Evolutionary conservation across 2,888 invertebrate species (phyloP), one percentile per base, ranked within the genome.

Genomic region (Mermis nigrescens): DNA sequence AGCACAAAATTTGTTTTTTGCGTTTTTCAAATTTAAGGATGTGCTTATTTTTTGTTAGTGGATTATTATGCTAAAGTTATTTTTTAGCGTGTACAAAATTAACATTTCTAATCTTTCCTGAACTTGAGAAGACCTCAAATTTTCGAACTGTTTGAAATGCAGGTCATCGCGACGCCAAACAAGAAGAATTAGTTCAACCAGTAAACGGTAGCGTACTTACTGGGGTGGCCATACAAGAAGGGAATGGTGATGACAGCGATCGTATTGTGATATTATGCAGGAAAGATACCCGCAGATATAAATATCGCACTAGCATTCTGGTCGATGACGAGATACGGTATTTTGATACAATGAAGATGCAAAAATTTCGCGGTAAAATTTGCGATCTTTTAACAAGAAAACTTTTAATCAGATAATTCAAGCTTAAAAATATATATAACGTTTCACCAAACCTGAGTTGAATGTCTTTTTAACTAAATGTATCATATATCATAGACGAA

Each of bases 151-250:
- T n/a, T n/a, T n/a, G n/a, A n/a, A 48, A n/a, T 48, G 12, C 54
- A 53, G 54, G 54, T 51, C 68, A 66, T 22, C 61, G 65, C 24
- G 67, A 68, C 59, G 63, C 69, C 19, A 62, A 65, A 1, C 71
- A 71, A 59, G 64, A 64, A 31, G 66, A 70, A 31, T 63, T 71
- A 29, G 71, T 71, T 1, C 69, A 69, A 55, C 71, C 71, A 3
- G 66, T 67, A 19, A 71, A 72, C 58, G 68, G 65, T 19, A 69
- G 70, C 4, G 71, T 71, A 1, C 65, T 71, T 63, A 71, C 71
- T 2, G 70, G 70, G 53, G 62, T 70, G 24, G 70, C 66, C 1
- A 59, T 70, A 12, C 69, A 70, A 60, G 68, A 68, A 1, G 65
- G 66, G 19, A n/a, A 1, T 26, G 19, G 1, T 26, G 31, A 31